Base-by-base conservation (phyloP, 1,140 invertebrate species). In the Macrosteles quadrilineatus region DNA sequence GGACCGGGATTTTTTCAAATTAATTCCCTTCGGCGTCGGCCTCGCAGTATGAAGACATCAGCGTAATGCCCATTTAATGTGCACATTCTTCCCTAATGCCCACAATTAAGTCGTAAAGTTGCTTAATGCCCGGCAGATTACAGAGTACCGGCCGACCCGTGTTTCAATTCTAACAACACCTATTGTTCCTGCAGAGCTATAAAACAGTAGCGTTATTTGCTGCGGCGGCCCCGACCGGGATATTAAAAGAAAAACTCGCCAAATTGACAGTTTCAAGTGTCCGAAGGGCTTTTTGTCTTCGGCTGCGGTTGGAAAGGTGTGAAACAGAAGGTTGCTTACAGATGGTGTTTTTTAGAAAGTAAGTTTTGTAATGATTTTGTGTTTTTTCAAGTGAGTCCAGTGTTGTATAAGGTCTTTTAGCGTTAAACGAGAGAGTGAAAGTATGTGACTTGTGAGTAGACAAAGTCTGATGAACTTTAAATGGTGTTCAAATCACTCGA, bases 231-330 rank as follows among this genome's bases (percentile, higher is more conserved):
- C 55, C 4, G 23, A 3, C 23, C n/a, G 23, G 14, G 14, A 59
- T 25, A 59, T 59, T 59, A 59, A 59, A 59, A 25, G 55, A 29
- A 59, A 59, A 59, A 59, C 27, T 27, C 21, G 9, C 55, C 55
- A 59, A 59, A 59, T 59, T 59, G 55, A 59, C 55, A 59, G 55
- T 59, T 59, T 59, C 55, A 29, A 23, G 55, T 59, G 55, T 59
- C 55, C 14, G 55, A 59, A n/a, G 55, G 32, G 32, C 14, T 36
- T 36, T 36, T 36, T 36, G 4, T 36, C 32, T 6, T 4, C 32
- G 14, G 32, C 14, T 36, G 32, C 32, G 32, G 14, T 6, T 36
- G 32, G 32, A 36, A n/a, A 36, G 32, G 32, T 36, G 32, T 36
- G 32, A 36, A 36, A 36, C 4, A 6, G 32, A 14, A n/a, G n/a